Percentiles rank a stretch among this genome's conserved stretches.
These are phyloP conservation scores for Poeciliopsis paucimaculata DNA, from an alignment of 2,797 vertebrate genomes.

Conservation along the genomic window DNA sequence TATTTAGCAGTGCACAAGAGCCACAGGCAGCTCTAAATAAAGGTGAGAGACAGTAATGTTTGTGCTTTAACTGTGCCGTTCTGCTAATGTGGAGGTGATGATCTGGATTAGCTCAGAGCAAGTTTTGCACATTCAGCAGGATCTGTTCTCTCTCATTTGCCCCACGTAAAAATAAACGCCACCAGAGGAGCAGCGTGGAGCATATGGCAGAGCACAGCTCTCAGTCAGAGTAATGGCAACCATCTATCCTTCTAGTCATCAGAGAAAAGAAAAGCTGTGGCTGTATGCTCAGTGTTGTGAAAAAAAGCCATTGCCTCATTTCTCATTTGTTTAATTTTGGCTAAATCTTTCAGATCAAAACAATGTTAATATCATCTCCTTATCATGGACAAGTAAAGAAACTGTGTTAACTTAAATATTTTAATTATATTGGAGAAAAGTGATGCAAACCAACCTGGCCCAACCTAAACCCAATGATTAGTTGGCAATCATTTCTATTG, in stretches of 20 bases:
- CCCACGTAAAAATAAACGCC: constrained; percentile 32
- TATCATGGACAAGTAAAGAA: background rate
- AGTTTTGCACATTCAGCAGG: constrained; percentile 36
- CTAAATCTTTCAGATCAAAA: constrained; percentile 19
- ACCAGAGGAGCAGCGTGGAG: constrained; percentile 53
- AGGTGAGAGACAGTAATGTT: constrained; percentile 55
- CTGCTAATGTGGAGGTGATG: constrained; percentile 55
- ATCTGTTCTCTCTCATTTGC: constrained; percentile 14
- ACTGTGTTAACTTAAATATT: background rate
- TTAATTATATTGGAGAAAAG: background rate
- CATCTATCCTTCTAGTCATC: constrained; percentile 56
- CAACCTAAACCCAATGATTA: background rate
- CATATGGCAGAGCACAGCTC: constrained; percentile 64
- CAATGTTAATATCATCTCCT: background rate
- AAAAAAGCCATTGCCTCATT: constrained; percentile 34
- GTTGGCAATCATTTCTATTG: background rate
- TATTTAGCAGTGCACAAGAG: constrained; percentile 41
- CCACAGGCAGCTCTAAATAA: constrained; percentile 38
- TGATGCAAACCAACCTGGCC: background rate
- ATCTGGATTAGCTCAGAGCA: constrained; percentile 30
- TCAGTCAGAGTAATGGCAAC: constrained; percentile 56
- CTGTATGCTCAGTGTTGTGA: constrained; percentile 31
- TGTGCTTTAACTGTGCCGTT: constrained; percentile 38
- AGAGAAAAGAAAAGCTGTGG: constrained; percentile 44
- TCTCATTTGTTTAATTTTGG: constrained; percentile 4